phyloP scores from a whole-genome alignment of 2,797 vertebrate genomes.

The Menidia menidia region DNA sequence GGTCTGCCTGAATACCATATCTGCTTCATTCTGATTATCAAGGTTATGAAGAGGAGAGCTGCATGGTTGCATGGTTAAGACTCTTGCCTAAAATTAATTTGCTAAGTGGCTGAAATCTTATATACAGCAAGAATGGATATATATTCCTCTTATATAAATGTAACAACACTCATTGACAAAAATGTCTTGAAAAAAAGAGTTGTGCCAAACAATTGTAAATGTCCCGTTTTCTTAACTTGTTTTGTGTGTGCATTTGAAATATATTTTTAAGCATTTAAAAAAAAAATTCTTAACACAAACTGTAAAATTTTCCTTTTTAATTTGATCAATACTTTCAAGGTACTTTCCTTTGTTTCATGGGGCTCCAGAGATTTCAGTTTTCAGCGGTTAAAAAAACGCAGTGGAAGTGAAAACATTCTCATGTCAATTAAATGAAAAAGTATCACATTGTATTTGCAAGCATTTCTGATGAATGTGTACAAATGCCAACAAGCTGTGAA shows the following conservation, averaged over 20 bases:
- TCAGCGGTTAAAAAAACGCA: constrained; percentile 6
- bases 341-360: too few species aligned
- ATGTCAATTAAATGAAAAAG: constrained; percentile 49
- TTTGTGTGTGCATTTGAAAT: too few species aligned
- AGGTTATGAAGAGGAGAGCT: too few species aligned
- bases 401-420: constrained; percentile 22
- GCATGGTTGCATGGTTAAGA: too few species aligned
- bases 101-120: not conserved
- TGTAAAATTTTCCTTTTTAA: not conserved
- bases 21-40: too few species aligned
- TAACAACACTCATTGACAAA: too few species aligned
- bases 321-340: too few species aligned
- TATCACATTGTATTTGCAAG: constrained; percentile 49
- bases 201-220: not conserved
- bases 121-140: not conserved
- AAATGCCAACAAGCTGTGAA: constrained; percentile 66
- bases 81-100: not conserved
- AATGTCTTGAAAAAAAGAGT: too few species aligned
- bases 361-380: too few species aligned
- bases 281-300: not conserved
- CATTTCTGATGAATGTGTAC: constrained; percentile 43
- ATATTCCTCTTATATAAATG: too few species aligned
- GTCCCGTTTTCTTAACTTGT: not conserved
- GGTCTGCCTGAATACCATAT: too few species aligned
- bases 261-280: too few species aligned